These are phyloP conservation scores for Grallaria varia DNA, from an alignment of 2,113 vertebrate species.

Conservation along the genomic window DNA sequence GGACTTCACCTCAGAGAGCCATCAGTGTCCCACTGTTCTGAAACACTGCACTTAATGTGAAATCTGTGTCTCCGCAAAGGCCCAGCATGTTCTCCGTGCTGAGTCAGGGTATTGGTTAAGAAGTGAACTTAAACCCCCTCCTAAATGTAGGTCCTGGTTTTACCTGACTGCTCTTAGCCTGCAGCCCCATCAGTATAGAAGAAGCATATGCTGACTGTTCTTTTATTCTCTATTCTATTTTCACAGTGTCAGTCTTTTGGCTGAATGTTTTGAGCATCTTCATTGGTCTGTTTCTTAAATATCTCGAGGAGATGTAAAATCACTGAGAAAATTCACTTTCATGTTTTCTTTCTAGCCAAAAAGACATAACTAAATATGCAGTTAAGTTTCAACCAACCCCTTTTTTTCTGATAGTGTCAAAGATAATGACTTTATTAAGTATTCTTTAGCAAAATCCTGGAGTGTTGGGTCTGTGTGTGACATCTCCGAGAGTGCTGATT, in stretches of 20 bases:
- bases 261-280: neutral
- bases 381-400: neutral
- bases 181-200: neutral
- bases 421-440: neutral
- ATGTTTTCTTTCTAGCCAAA: neutral
- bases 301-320: neutral
- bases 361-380: neutral
- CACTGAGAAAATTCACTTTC: neutral
- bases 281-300: neutral
- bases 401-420: neutral
- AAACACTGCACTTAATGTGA: neutral
- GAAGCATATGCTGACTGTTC: neutral
- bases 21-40: neutral
- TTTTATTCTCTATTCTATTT: neutral
- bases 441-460: neutral
- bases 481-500: neutral
- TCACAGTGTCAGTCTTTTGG: neutral
- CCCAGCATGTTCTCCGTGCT: fast-evolving
- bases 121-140: neutral
- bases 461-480: neutral
- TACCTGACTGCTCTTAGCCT: neutral
- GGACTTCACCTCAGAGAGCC: neutral
- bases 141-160: neutral
- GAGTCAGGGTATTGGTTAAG: neutral
- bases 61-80: neutral